phyloP scores from a whole-genome alignment of 2,113 vertebrate genomes.

The Raja brachyura region DNA sequence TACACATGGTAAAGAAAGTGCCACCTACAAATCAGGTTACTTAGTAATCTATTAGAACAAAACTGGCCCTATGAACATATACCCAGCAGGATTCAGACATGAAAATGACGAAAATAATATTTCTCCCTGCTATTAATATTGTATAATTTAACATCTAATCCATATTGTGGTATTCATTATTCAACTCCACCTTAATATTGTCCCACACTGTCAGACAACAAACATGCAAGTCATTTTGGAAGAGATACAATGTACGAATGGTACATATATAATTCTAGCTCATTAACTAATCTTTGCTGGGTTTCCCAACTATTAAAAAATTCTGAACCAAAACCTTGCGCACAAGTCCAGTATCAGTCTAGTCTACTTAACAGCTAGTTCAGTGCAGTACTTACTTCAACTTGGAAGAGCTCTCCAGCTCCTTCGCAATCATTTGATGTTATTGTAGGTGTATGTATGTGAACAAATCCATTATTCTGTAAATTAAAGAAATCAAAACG shows the following conservation, averaged over 20 bases:
- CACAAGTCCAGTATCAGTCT: not conserved
- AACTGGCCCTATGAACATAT: not conserved
- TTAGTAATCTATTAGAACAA: not conserved
- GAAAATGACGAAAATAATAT: not conserved
- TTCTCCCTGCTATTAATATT: not conserved
- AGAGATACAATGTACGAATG: too few relatives aligned
- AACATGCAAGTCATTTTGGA: not conserved
- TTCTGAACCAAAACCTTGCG: not conserved
- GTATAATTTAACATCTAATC: not conserved
- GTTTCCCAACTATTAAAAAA: not conserved
- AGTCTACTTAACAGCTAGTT: not conserved
- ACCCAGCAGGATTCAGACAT: not conserved
- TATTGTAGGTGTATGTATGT: constrained; percentile 89
- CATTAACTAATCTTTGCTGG: not conserved
- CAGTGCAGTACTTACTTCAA: constrained; percentile 63
- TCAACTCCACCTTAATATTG: not conserved
- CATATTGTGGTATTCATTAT: not conserved
- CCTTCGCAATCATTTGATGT: constrained; percentile 98
- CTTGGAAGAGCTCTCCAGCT: constrained; percentile 83
- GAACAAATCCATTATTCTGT: constrained; percentile 74
- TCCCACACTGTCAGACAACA: not conserved
- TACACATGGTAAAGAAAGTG: not conserved
- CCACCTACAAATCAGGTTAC: not conserved
- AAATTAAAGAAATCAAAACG: constrained; percentile 37
- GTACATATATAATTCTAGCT: not conserved